These are phyloP conservation scores for Agrochola lychnidis DNA, from an alignment of 2,888 invertebrate species.

Conservation along the genomic window DNA sequence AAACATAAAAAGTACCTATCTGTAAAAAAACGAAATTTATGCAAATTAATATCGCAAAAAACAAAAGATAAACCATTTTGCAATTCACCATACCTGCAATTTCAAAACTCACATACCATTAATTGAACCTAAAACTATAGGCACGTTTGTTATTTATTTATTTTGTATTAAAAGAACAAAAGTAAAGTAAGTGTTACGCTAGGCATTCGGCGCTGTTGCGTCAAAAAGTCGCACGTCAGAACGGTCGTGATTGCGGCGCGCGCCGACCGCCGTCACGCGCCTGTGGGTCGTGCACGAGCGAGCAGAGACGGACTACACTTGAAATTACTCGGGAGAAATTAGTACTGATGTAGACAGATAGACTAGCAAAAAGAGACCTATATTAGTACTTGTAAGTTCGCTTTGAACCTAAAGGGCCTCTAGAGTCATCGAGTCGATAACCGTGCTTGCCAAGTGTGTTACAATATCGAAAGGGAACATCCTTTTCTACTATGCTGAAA, in stretches of 20 bases:
- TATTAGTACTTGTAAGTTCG: neutral
- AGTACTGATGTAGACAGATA: neutral
- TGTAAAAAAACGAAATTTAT: neutral
- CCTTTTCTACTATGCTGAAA: neutral
- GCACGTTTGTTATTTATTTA: slow-evolving; percentile 32
- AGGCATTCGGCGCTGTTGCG: slow-evolving; percentile 77
- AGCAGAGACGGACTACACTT: slow-evolving; percentile 74
- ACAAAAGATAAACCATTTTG: neutral
- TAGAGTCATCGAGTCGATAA: neutral
- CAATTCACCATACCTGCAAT: slow-evolving; percentile 29
- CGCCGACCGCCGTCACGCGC: slow-evolving; percentile 88
- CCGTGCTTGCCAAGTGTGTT: neutral
- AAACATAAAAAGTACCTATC: neutral
- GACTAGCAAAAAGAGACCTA: neutral
- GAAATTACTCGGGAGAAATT: slow-evolving; percentile 25
- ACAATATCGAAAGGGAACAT: neutral
- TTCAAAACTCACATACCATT: slow-evolving; percentile 29
- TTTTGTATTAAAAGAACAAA: slow-evolving; percentile 63
- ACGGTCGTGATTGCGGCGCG: slow-evolving; percentile 87
- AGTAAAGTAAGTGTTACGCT: slow-evolving; percentile 68
- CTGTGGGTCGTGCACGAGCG: slow-evolving; percentile 85
- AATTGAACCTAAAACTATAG: slow-evolving; percentile 33
- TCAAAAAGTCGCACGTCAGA: slow-evolving; percentile 84
- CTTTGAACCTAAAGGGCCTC: neutral
- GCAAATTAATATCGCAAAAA: neutral